Base-by-base conservation (phyloP, 2,797 vertebrate species). In the Phaenicophaeus curvirostris region DNA sequence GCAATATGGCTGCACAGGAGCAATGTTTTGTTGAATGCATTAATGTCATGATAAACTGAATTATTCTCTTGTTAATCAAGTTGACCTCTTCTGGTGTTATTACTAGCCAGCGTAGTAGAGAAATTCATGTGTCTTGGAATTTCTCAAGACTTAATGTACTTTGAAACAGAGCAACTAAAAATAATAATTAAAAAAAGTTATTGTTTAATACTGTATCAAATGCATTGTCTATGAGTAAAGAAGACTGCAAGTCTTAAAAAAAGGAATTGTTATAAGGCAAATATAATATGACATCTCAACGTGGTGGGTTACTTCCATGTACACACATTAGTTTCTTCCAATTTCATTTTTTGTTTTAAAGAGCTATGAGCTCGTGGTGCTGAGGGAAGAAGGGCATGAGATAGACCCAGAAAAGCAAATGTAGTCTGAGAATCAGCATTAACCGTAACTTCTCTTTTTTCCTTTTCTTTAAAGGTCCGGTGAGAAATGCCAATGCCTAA, bases 41-140 rank as follows among this genome's bases (percentile, higher is more conserved):
- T 95, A 89, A 39, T 81, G 85, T 93, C 82, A 74, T 25, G 46
- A 72, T 90, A 90, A 94, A 50, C 75, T 87, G 73, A 90, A 86
- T 91, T 79, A 81, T 46, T 76, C 27, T 89, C 27, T 61, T 78
- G 16, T 10, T 94, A 82, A 94, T 79, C 44, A 90, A 80, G 59
- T 35, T 90, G 79, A 85, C 62, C 69, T 91, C 68, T 85, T 63
- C 62, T 84, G 66, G 81, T 94, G 58, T 80, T 84, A 84, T 44
- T 62, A n/a, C 20, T 78, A 72, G 46, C 9, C 28, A 80, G 42
- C 28, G 42, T 20, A 94, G 50, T 13, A 72, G 58, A 91, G 35
- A 92, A 88, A 89, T 85, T 77, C 6, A 82, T 19, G 76, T 69
- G 50, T 66, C 11, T 9, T 13, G 3, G 8, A 69, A 55, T 63